Base-by-base conservation (phyloP, 2,113 vertebrate species). In the Odocoileus hemionus region DNA sequence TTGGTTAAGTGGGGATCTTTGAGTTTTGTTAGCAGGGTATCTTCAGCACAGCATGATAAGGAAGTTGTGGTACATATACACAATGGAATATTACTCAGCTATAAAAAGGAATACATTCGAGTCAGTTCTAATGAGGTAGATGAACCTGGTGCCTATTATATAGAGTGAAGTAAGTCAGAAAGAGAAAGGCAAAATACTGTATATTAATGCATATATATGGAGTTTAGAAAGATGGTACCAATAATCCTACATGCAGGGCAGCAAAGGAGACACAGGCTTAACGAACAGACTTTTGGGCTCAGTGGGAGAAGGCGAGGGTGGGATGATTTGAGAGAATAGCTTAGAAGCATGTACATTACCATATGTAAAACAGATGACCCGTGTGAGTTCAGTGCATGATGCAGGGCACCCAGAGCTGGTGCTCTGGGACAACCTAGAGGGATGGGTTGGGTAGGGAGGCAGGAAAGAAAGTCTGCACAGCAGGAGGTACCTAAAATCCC, bases 361-460 rank as follows among this genome's bases (percentile, higher is more conserved):
- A 23, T 70, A 36, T 6, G 67, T 70, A 70, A 70, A 70, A 70
- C 0, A 70, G 67, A 70, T 70, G 67, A 23, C n/a, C 64, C 0
- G 0, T 39, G 2, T 0, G 19, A 70, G 19, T 39, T 70, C 0
- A 10, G 12, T 70, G 67, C 67, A 39, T 70, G n/a, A 70, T 39
- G 67, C n/a, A 70, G 10, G 67, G 67, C 67, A 39, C n/a, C 19
- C 10, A 70, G 67, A 23, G n/a, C 19, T 70, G 5, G 2, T 70
- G 19, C n/a, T 70, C 67, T 21, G n/a, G 64, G 17, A 70, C n/a
- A 21, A 21, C 64, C 64, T 36, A 23, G 67, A 39, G 67, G 67
- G 67, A 23, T 39, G 19, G n/a, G n/a, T 0, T 39, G 67, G 67
- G n/a, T n/a, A 23, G 5, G 67, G n/a, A 70, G n/a, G n/a, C 6